Conservation (phyloP, 2,888 invertebrate species). For the Byasa hedistus region DNA sequence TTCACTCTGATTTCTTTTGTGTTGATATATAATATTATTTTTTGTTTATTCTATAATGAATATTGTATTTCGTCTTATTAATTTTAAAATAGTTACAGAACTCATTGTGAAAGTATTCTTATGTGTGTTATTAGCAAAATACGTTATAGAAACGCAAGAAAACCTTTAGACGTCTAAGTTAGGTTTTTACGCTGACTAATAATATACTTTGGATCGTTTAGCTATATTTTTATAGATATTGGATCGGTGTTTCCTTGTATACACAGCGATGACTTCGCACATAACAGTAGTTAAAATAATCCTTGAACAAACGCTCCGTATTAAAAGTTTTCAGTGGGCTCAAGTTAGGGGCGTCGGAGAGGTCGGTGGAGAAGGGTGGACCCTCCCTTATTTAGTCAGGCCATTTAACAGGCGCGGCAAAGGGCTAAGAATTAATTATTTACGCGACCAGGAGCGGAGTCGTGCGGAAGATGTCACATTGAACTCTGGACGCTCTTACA, state of each 20-base stretch:
- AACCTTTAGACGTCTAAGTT: too few relatives aligned
- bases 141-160: too few relatives aligned
- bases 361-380: constrained; percentile 40
- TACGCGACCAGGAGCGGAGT: constrained; percentile 45
- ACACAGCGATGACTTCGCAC: constrained; percentile 10
- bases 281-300: constrained; percentile 48
- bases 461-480: constrained; percentile 46
- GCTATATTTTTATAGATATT: neutral
- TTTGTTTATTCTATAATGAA: neutral
- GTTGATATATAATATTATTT: neutral
- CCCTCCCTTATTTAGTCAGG: constrained; percentile 73
- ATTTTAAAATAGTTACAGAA: too few relatives aligned
- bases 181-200: too few relatives aligned
- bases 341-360: constrained; percentile 38
- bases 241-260: neutral
- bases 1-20: neutral
- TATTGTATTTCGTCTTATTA: too few relatives aligned
- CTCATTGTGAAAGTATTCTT: too few relatives aligned
- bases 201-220: too few relatives aligned
- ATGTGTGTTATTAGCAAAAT: too few relatives aligned
- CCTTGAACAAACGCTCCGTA: constrained; percentile 58
- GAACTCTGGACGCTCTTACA: constrained; percentile 42
- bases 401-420: constrained; percentile 72
- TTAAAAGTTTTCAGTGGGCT: constrained; percentile 59
- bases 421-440: constrained; percentile 72